Base-by-base conservation (phyloP, 2,113 vertebrate species). In the Hystrix cristata region DNA sequence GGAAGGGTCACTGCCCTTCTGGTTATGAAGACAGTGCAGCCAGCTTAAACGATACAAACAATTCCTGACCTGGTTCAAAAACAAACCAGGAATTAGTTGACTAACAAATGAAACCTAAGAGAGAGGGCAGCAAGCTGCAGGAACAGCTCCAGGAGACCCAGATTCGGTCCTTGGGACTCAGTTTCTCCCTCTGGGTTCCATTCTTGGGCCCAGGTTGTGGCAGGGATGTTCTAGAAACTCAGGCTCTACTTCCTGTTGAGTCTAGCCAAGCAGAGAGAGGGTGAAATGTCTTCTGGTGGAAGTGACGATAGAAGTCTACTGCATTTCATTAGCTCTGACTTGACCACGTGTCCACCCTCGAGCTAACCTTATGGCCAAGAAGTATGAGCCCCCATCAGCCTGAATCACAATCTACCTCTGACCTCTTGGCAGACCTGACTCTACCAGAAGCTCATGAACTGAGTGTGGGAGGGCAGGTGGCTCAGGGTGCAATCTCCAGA, bases 111-210 rank as follows among this genome's bases (percentile, higher is more conserved):
- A 55, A n/a, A 43, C 16, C 11, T 6, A 3, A 5, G 11, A 29
- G 3, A 55, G 27, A 76, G 5, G 7, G 31, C 0, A 13, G n/a
- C 0, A 14, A 38, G 38, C 12, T 43, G 7, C 23, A 78, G 18
- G 1, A 27, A 18, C 55, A 74, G 46, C 13, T 55, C 43, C 13
- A 0, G 2, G 0, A 43, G 83, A 25, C 25, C 69, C 38, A 25
- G 81, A 16, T 12, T 7, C 11, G 19, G 25, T 38, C 29, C 38
- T 87, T 1, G 1, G 82, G 78, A 85, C 48, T 43, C 27, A 48
- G 67, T 27, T 64, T 74, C 43, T 38, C 21, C 31, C 74, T 67
- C 15, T 2, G 1, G 25, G 7, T 23, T 87, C 83, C 43, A 21
- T 57, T 57, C 69, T 84, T 15, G 3, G n/a, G 21, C 46, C 60